Conservation (phyloP, 1,140 invertebrate species). For the Oncopodura yosiiana region DNA sequence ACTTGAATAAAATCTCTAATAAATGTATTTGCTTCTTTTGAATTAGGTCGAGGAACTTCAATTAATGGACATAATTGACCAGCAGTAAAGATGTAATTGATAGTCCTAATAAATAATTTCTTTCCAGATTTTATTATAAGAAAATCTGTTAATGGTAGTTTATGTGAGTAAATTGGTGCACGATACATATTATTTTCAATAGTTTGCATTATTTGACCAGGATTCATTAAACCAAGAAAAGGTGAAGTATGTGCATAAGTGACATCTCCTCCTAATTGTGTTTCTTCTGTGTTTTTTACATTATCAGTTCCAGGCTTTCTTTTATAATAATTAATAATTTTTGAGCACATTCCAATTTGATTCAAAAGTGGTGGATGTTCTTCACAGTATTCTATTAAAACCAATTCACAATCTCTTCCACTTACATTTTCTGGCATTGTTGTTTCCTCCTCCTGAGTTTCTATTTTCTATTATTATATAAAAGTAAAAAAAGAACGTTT, state of each 20-base stretch:
- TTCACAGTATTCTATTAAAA: slow-evolving; percentile 54
- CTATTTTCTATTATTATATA: slow-evolving; percentile 83
- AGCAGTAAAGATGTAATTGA: slow-evolving; percentile 49
- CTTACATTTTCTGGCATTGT: slow-evolving; percentile 54
- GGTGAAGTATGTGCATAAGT: slow-evolving; percentile 55
- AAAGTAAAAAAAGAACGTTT: slow-evolving; percentile 9
- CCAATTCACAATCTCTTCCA: slow-evolving; percentile 52
- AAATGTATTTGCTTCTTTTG: slow-evolving; percentile 56
- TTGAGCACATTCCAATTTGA: slow-evolving; percentile 56
- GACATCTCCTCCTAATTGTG: slow-evolving; percentile 51
- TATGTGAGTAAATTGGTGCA: slow-evolving; percentile 53
- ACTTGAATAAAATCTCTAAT: slow-evolving; percentile 56
- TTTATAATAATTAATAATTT: slow-evolving; percentile 59
- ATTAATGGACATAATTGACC: slow-evolving; percentile 54
- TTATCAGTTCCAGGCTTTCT: slow-evolving; percentile 43
- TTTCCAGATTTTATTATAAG: slow-evolving; percentile 42
- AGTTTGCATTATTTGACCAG: slow-evolving; percentile 49
- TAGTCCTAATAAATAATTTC: slow-evolving; percentile 49
- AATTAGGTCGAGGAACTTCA: slow-evolving; percentile 61
- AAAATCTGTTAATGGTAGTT: slow-evolving; percentile 48
- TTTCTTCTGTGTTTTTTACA: slow-evolving; percentile 46
- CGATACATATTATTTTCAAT: slow-evolving; percentile 59
- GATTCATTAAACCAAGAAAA: slow-evolving; percentile 50
- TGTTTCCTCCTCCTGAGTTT: slow-evolving; percentile 60
- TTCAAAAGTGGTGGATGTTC: slow-evolving; percentile 53